Evolutionary conservation across 2,113 vertebrate species (phyloP).

Genomic region (Cryptomyrus ogoouensis): DNA sequence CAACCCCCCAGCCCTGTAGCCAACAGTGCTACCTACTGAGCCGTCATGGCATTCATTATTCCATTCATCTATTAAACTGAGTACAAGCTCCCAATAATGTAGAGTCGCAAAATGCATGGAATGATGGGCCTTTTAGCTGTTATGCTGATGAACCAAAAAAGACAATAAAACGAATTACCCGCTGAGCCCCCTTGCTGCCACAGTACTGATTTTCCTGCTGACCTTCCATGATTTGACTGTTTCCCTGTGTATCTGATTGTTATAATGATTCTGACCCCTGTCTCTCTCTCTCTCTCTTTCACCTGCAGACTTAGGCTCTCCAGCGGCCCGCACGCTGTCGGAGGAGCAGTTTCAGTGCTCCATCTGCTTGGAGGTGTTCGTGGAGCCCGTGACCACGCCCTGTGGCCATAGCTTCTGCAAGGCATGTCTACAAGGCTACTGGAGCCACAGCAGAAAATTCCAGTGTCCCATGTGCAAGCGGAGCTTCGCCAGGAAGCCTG

Average conservation of each 20-base stretch:
- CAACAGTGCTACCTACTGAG: background rate
- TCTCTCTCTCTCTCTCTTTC: too few species aligned
- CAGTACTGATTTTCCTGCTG: background rate
- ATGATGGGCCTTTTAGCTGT: background rate
- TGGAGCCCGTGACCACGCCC: slow-evolving; percentile 71
- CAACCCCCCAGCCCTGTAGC: background rate
- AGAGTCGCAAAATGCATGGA: background rate
- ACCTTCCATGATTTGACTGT: background rate
- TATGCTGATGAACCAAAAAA: background rate
- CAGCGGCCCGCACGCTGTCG: slow-evolving; percentile 39
- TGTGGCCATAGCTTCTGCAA: slow-evolving; percentile 91
- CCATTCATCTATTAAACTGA: background rate
- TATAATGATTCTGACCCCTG: background rate
- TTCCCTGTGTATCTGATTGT: background rate
- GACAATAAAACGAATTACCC: background rate
- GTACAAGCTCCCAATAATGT: background rate
- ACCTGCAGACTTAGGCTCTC: slow-evolving; percentile 26
- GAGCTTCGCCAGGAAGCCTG: slow-evolving; percentile 46
- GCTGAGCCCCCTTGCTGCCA: background rate
- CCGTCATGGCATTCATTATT: background rate
- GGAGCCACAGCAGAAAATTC: slow-evolving; percentile 56
- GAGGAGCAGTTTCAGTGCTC: slow-evolving; percentile 79
- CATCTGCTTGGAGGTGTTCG: slow-evolving; percentile 85
- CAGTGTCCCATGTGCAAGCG: slow-evolving; percentile 78
- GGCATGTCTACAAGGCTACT: slow-evolving; percentile 69